Conservation (phyloP, 2,797 vertebrate genomes). For the Chrosomus eos region DNA sequence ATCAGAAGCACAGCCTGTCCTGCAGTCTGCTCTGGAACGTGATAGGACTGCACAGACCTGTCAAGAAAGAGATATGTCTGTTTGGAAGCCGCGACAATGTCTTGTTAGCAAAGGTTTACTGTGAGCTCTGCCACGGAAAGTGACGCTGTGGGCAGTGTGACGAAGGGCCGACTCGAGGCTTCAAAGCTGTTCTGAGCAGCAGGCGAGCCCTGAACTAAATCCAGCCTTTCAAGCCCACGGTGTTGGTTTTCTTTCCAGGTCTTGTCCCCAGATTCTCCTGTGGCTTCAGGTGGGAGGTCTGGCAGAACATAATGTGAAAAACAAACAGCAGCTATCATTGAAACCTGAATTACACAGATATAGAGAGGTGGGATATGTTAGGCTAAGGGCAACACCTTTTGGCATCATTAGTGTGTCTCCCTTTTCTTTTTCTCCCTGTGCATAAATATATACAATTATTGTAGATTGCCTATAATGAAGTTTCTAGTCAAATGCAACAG, state of each 20-base stretch:
- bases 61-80: constrained; percentile 60
- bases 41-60: constrained; percentile 48
- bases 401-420: constrained; percentile 27
- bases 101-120: constrained; percentile 54
- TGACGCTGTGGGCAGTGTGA: constrained; percentile 58
- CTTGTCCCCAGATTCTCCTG: constrained; percentile 58
- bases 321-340: constrained; percentile 52
- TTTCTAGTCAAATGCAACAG: not conserved
- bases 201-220: constrained; percentile 71
- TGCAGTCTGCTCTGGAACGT: constrained; percentile 39
- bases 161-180: constrained; percentile 58
- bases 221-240: constrained; percentile 67
- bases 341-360: constrained; percentile 59
- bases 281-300: constrained; percentile 55
- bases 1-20: constrained; percentile 37
- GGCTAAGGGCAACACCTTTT: constrained; percentile 53
- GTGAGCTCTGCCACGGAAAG: constrained; percentile 60
- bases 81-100: constrained; percentile 48
- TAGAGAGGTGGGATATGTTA: constrained; percentile 58
- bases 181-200: constrained; percentile 68
- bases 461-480: not conserved
- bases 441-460: not conserved
- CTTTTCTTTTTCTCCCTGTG: not conserved
- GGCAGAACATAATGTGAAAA: constrained; percentile 38
- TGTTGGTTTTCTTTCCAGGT: constrained; percentile 64